Evolutionary conservation across 2,113 vertebrate species (phyloP).

Genomic region (Neolamprologus caudopunctatus): DNA sequence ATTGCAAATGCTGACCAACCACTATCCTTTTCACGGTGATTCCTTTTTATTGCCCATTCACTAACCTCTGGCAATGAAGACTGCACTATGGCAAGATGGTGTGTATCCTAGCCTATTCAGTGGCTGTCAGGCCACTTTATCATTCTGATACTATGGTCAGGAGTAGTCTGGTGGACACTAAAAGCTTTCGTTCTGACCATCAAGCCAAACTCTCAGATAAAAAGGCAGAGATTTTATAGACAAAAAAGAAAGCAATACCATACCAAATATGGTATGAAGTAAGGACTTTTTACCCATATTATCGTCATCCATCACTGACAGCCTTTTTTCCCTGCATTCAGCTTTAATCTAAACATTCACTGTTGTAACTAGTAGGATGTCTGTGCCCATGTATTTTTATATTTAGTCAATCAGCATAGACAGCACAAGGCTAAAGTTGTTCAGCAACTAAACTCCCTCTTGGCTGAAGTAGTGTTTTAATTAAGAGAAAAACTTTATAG

Average conservation of each 20-base stretch:
- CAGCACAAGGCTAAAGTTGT: background rate
- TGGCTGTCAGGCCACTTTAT: constrained; percentile 56
- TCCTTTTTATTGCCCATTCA: constrained; percentile 49
- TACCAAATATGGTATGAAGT: background rate
- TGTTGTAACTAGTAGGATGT: background rate
- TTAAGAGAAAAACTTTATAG: background rate
- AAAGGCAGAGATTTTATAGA: background rate
- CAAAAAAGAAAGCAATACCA: background rate
- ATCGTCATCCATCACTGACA: constrained; percentile 32
- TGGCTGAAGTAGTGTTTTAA: background rate
- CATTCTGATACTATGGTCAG: constrained; percentile 44
- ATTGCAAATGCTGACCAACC: constrained; percentile 41
- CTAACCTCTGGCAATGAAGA: constrained; percentile 49
- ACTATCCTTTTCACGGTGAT: constrained; percentile 34
- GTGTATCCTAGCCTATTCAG: constrained; percentile 34
- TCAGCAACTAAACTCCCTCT: background rate
- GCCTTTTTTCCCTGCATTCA: background rate
- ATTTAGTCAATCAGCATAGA: background rate
- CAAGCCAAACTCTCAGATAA: constrained; percentile 15
- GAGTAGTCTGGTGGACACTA: background rate
- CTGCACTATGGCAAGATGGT: constrained; percentile 40
- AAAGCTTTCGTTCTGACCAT: constrained; percentile 27
- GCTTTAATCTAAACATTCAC: background rate
- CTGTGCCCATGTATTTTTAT: background rate
- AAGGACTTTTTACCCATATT: constrained; percentile 2